These are phyloP conservation scores for Mustela nigripes DNA, from an alignment of 2,113 vertebrate species.

Conservation along the genomic window DNA sequence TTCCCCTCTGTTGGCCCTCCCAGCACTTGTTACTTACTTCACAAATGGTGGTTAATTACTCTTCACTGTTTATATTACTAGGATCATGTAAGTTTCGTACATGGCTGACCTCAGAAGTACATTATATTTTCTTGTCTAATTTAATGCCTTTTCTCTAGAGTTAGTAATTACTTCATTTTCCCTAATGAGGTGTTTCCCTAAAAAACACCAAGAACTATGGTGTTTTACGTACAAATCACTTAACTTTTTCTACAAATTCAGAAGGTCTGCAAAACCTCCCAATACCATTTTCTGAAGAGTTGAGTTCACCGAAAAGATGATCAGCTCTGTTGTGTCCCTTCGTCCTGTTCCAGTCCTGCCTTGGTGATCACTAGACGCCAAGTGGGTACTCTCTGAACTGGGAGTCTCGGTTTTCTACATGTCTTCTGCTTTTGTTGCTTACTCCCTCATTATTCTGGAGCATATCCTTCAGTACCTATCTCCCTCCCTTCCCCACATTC, in stretches of 20 bases:
- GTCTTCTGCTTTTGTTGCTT: not conserved
- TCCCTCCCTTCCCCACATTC: not conserved
- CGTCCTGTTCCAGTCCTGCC: not conserved
- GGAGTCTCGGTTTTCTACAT: not conserved
- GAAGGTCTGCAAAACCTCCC: not conserved
- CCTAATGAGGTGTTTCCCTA: not conserved
- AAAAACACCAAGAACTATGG: too few species aligned
- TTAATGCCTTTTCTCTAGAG: not conserved
- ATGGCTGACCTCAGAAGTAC: not conserved
- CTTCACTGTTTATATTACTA: not conserved
- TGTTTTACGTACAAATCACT: not conserved
- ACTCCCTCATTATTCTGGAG: not conserved
- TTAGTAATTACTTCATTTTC: not conserved
- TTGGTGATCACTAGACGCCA: not conserved
- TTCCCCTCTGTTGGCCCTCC: not conserved
- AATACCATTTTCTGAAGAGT: not conserved
- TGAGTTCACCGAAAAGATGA: not conserved
- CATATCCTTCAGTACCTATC: not conserved
- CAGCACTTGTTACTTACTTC: not conserved
- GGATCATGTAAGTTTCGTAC: not conserved
- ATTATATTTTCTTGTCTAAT: not conserved
- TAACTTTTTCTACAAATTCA: not conserved
- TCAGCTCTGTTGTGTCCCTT: not conserved
- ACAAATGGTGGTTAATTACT: not conserved
- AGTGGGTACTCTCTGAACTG: not conserved